Evolutionary conservation across 2,797 vertebrate genomes (phyloP).

Genomic region (Neopelma chrysocephalum): DNA sequence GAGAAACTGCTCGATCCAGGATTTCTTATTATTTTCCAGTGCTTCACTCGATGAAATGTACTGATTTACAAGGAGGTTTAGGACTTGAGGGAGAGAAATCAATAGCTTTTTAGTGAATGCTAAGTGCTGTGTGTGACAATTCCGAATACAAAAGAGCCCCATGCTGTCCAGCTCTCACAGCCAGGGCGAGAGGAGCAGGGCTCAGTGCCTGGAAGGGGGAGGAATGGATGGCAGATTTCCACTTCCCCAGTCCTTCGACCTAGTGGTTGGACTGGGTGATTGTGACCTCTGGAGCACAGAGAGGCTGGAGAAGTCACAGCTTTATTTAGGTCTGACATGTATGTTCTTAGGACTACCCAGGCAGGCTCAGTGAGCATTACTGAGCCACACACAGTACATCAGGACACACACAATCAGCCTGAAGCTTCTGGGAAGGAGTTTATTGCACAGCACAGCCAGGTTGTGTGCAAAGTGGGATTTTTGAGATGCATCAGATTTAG

Average conservation of each 20-base stretch:
- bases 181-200: neutral
- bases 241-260: neutral
- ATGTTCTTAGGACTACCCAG: neutral
- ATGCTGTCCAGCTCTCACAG: neutral
- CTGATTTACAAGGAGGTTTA: constrained; percentile 42
- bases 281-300: neutral
- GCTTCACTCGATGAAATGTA: neutral
- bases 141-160: constrained; percentile 4
- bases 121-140: constrained; percentile 22
- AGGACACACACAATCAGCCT: neutral
- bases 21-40: neutral
- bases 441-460: neutral
- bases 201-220: neutral
- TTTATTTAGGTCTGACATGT: neutral
- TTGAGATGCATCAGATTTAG: neutral
- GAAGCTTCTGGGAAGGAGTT: neutral
- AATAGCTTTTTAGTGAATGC: constrained; percentile 46
- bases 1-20: neutral
- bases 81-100: constrained; percentile 36
- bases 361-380: neutral
- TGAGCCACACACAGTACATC: too few species aligned
- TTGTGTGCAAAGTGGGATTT: neutral
- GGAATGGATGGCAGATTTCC: neutral
- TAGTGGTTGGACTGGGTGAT: neutral
- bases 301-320: neutral